phyloP scores from a whole-genome alignment of 2,888 invertebrate species.

The Priapulus caudatus region DNA sequence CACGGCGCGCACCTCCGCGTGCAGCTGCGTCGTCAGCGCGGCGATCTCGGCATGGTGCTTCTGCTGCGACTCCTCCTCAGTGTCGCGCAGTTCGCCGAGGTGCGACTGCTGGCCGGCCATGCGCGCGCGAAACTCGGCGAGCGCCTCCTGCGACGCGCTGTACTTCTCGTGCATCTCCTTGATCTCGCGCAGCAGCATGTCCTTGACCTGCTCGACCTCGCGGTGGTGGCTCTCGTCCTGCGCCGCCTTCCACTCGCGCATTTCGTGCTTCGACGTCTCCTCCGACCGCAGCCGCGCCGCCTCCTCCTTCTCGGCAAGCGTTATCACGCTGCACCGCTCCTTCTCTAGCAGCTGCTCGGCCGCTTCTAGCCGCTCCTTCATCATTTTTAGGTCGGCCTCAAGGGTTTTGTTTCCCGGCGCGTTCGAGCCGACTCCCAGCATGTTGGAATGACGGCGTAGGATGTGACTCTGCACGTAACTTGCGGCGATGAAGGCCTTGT shows the following conservation, averaged over 20 bases:
- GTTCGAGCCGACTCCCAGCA: background rate
- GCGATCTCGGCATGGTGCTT: background rate
- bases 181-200: background rate
- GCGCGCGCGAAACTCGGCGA: background rate
- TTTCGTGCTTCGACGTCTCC: background rate
- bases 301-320: background rate
- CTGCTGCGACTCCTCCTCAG: background rate
- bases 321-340: too few species aligned
- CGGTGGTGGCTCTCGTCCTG: background rate
- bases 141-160: background rate
- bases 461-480: background rate
- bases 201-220: background rate
- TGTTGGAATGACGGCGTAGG: background rate
- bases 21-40: background rate
- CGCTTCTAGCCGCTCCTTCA: background rate
- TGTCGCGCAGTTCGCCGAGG: background rate
- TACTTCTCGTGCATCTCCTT: slow-evolving; percentile 1
- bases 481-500: background rate
- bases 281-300: background rate
- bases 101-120: background rate
- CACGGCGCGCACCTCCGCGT: background rate
- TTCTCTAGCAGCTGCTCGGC: background rate
- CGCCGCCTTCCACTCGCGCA: background rate
- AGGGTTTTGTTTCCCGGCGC: background rate
- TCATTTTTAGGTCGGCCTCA: background rate